phyloP scores from a whole-genome alignment of 2,797 vertebrate genomes.

The Acanthurus tractus region DNA sequence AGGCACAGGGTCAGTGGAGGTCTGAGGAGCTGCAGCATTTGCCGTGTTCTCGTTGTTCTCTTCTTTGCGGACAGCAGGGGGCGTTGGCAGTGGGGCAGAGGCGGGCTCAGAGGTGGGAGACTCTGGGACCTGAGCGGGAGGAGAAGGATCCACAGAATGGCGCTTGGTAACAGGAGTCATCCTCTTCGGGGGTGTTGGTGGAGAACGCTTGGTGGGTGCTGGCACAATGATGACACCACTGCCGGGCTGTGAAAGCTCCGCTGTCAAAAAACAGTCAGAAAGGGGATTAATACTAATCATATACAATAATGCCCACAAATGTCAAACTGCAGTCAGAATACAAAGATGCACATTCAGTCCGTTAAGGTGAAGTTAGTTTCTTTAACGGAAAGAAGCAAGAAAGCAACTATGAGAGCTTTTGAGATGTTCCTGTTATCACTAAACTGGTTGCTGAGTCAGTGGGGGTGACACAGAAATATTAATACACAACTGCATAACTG shows the following conservation, averaged over 20 bases:
- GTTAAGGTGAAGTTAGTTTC: slow-evolving; percentile 43
- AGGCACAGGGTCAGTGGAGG: slow-evolving; percentile 1
- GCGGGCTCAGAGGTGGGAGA: slow-evolving; percentile 6
- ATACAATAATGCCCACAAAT: background rate
- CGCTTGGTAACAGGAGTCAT: slow-evolving; percentile 82
- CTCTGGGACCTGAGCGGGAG: slow-evolving; percentile 57
- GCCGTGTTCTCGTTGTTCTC: slow-evolving; percentile 47
- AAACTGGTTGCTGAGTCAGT: slow-evolving; percentile 31
- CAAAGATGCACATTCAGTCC: slow-evolving; percentile 15
- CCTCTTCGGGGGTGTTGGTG: slow-evolving; percentile 92
- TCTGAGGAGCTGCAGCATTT: slow-evolving; percentile 6
- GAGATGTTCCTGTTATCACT: background rate
- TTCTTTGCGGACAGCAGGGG: slow-evolving; percentile 47
- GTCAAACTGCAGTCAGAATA: background rate
- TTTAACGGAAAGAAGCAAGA: slow-evolving; percentile 24
- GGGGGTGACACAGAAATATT: slow-evolving; percentile 5
- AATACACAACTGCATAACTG: background rate
- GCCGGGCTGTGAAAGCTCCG: slow-evolving; percentile 87
- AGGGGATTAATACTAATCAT: background rate
- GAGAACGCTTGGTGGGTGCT: slow-evolving; percentile 87
- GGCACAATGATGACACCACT: slow-evolving; percentile 69
- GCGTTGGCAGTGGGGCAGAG: background rate
- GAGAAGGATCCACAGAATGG: slow-evolving; percentile 73
- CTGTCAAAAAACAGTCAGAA: slow-evolving; percentile 64
- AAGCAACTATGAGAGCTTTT: slow-evolving; percentile 6